Conservation (phyloP, 37 sponge, comb jelly and placozoan species). For the Halichondria panicea region DNA sequence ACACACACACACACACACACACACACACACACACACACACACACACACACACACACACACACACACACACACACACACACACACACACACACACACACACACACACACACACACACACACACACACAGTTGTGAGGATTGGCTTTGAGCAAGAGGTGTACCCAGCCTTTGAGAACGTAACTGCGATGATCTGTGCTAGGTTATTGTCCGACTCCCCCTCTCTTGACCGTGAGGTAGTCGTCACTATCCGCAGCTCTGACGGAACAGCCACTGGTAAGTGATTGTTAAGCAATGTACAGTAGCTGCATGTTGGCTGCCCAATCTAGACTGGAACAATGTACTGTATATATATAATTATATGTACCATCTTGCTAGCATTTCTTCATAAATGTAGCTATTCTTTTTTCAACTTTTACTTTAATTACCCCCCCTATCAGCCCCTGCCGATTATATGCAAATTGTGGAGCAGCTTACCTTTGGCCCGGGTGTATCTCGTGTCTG, state of each 20-base stretch:
- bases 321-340: too few relatives aligned
- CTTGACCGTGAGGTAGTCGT: constrained; percentile 13
- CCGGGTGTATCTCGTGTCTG: not conserved
- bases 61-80: too few relatives aligned
- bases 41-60: too few relatives aligned
- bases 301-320: not conserved
- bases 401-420: not conserved
- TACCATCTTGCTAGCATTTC: not conserved
- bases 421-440: constrained; percentile 1
- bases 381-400: not conserved
- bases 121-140: constrained; percentile 7
- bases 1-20: too few relatives aligned
- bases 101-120: too few relatives aligned
- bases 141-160: constrained; percentile 6
- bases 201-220: not conserved
- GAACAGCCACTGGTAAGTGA: constrained; percentile 41
- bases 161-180: not conserved
- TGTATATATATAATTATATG: not conserved
- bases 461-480: not conserved
- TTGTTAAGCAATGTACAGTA: too few relatives aligned
- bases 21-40: too few relatives aligned
- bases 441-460: not conserved
- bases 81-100: too few relatives aligned
- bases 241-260: constrained; percentile 2
- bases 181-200: constrained; percentile 8